Evolutionary conservation across 2,888 invertebrate species (phyloP).

Genomic region (Andricus curvator): DNA sequence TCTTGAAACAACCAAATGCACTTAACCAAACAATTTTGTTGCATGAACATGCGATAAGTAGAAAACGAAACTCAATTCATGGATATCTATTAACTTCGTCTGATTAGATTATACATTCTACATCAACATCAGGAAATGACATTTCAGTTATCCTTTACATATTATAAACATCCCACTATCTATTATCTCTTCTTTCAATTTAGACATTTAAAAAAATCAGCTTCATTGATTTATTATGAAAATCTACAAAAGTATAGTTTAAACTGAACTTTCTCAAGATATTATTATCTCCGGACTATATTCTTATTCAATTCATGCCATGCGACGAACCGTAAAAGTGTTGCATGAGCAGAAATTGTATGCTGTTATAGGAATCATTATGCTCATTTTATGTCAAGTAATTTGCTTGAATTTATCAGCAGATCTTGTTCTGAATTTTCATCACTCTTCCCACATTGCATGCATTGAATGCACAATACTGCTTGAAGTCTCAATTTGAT

Average conservation of each 20-base stretch:
- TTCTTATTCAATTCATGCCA: conserved; percentile 3
- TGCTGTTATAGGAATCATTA: conserved; percentile 54
- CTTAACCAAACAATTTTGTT: too few species aligned
- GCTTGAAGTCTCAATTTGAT: neutral
- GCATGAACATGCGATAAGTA: too few species aligned
- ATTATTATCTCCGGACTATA: neutral
- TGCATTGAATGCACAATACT: neutral
- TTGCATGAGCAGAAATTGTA: conserved; percentile 55
- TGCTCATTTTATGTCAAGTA: conserved; percentile 51
- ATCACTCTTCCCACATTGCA: neutral
- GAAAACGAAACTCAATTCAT: too few species aligned
- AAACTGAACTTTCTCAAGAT: neutral
- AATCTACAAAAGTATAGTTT: neutral
- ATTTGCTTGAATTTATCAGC: conserved; percentile 29
- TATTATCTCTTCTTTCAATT: neutral
- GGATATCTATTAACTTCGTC: too few species aligned
- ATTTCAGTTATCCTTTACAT: neutral
- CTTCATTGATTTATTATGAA: neutral
- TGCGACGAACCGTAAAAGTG: conserved; percentile 40
- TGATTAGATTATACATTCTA: too few species aligned
- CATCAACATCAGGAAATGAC: too few species aligned
- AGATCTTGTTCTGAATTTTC: conserved; percentile 25
- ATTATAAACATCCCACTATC: neutral
- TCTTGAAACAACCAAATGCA: too few species aligned
- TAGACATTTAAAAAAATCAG: neutral